Percentiles rank a stretch among this genome's conserved stretches.
Conservation (phyloP, 2,797 vertebrate genomes). For the Aulostomus chinensis region DNA sequence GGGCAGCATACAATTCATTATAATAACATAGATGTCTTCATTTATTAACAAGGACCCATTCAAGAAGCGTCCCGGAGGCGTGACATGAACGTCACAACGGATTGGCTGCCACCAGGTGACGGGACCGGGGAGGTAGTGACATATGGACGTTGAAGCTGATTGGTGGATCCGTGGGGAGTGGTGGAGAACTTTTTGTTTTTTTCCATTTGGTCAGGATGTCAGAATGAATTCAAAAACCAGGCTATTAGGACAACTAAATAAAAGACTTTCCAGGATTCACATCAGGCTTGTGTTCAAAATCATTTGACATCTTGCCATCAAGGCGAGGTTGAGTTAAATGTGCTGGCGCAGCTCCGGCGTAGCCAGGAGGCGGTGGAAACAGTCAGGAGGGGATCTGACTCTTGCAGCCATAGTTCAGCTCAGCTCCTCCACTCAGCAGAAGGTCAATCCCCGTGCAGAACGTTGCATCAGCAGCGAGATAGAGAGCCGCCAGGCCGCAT, state of each 20-base stretch:
- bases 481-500: constrained; percentile 79
- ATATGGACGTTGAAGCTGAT: constrained; percentile 54
- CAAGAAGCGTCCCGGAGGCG: constrained; percentile 31
- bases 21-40: too few relatives aligned
- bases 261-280: too few relatives aligned
- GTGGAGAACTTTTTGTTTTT: constrained; percentile 21
- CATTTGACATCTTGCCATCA: too few relatives aligned
- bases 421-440: constrained; percentile 82
- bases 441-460: constrained; percentile 87
- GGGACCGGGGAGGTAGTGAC: too few relatives aligned
- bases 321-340: too few relatives aligned
- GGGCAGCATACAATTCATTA: too few relatives aligned
- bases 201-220: neutral
- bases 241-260: too few relatives aligned
- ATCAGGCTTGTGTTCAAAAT: too few relatives aligned
- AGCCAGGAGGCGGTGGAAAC: too few relatives aligned
- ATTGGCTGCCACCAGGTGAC: constrained; percentile 42
- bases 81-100: constrained; percentile 24
- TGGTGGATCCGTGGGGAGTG: constrained; percentile 61
- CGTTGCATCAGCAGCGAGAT: constrained; percentile 81
- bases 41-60: constrained; percentile 8
- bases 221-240: too few relatives aligned
- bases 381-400: constrained; percentile 66
- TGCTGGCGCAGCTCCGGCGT: too few relatives aligned
- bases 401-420: constrained; percentile 83